Evolutionary conservation across 2,797 vertebrate genomes (phyloP), one percentile per base, ranked within the genome.

Genomic region (Centroberyx gerrardi): DNA sequence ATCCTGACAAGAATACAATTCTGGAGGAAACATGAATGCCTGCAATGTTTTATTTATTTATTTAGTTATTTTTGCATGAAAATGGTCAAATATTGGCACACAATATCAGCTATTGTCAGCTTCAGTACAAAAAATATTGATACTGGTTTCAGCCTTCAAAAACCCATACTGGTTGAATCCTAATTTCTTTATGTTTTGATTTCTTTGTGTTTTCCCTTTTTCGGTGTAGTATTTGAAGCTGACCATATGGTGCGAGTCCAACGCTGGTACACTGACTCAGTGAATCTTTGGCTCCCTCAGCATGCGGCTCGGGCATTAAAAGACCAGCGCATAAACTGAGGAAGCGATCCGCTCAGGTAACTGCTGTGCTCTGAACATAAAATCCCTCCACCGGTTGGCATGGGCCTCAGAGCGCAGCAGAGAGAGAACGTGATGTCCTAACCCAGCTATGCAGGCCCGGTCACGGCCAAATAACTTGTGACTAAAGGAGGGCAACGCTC

Each of bases 171-270:
- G 64, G 65, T 71, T 64, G 6, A 48, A 66, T 40, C 38, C 38
- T 40, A 40, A 12, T 40, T 10, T 40, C 38, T 40, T 40, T 40
- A 55, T 22, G 22, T 22, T 27, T 13, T 33, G 0, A 1, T 58
- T 9, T 3, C 9, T 52, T 8, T 18, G 12, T 29, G 54, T 0
- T 31, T 27, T 17, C 7, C 13, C 14, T 49, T 53, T 27, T 67
- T 64, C 73, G 29, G 70, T 46, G 68, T 73, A 28, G 72, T 1
- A n/a, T 82, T 63, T 72, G 66, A 78, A 83, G 67, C 68, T 68
- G 87, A 80, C 78, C 87, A 88, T 86, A 89, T 86, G 90, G 89
- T 68, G 52, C 3, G 15, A 55, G 72, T 28, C 64, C 51, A 68
- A 67, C 31, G 68, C 83, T 62, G 80, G 78, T 62, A 72, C 81